A percentile compares a stretch with the other conserved stretches of the same genome.
Conservation (phyloP, 2,113 vertebrate species). For the Mirounga angustirostris region DNA sequence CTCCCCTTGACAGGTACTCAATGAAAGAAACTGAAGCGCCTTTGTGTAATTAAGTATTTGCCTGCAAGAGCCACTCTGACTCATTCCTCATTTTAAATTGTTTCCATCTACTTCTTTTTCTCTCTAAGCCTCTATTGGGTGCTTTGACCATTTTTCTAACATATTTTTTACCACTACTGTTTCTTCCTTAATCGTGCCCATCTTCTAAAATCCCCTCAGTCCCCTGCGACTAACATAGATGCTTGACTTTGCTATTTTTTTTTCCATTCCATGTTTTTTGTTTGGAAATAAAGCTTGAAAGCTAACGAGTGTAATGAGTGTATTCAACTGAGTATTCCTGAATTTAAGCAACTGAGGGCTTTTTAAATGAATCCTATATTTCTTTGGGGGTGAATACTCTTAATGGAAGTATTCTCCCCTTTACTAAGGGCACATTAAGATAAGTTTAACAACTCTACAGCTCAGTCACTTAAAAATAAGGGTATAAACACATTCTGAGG, state of each 20-base stretch:
- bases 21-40: neutral
- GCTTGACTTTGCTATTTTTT: neutral
- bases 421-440: slow-evolving; percentile 74
- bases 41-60: slow-evolving; percentile 46
- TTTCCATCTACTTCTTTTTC: neutral
- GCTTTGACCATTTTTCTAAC: neutral
- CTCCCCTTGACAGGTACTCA: slow-evolving; percentile 5
- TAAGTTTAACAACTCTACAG: slow-evolving; percentile 66
- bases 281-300: slow-evolving; percentile 45
- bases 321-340: neutral
- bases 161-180: neutral
- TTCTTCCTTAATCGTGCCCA: neutral
- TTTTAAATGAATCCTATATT: slow-evolving; percentile 68
- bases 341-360: neutral
- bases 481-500: slow-evolving; percentile 66
- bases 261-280: neutral
- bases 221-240: neutral
- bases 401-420: slow-evolving; percentile 39
- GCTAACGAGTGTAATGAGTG: neutral
- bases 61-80: neutral
- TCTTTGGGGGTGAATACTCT: neutral
- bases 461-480: slow-evolving; percentile 79
- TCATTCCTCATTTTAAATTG: slow-evolving; percentile 34
- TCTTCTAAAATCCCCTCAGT: neutral
- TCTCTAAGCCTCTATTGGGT: neutral